A percentile compares a stretch with the other conserved stretches of the same genome.
phyloP scores from a whole-genome alignment of 1,140 invertebrate species.

The Cotesia vestalis region DNA sequence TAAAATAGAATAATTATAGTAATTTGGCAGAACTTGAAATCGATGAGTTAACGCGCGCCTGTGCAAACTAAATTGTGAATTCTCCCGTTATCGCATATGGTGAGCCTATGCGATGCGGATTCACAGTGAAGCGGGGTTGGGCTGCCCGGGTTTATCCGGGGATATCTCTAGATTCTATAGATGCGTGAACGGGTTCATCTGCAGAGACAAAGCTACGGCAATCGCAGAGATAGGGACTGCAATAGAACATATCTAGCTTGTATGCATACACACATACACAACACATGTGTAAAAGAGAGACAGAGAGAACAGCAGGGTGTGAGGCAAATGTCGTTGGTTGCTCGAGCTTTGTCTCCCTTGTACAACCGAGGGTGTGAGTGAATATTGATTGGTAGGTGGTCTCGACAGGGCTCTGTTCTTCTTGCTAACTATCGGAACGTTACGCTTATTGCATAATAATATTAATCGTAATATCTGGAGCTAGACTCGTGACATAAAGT shows the following conservation, averaged over 20 bases:
- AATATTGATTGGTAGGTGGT: conserved; percentile 47
- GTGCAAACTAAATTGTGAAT: conserved; percentile 41
- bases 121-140: background rate
- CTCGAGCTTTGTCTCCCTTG: background rate
- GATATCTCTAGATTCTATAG: conserved; percentile 44
- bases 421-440: conserved; percentile 35
- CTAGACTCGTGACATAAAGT: conserved; percentile 12
- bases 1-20: conserved; percentile 24
- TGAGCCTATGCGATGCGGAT: conserved; percentile 33
- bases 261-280: too few relatives aligned
- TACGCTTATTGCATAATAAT: conserved; percentile 42
- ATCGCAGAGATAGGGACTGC: conserved; percentile 2
- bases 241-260: background rate
- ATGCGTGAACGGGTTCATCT: conserved; percentile 35
- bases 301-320: conserved; percentile 21
- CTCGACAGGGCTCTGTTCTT: conserved; percentile 40
- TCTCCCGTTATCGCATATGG: conserved; percentile 38
- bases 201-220: conserved; percentile 15
- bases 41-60: conserved; percentile 27
- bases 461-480: conserved; percentile 39
- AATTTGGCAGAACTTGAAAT: conserved; percentile 29
- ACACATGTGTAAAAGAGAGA: conserved; percentile 18
- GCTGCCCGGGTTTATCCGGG: conserved; percentile 38
- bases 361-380: conserved; percentile 32
- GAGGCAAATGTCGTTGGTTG: conserved; percentile 16